These are phyloP conservation scores for Drosophila birchii DNA, from an alignment of 2,888 invertebrate genomes.

Conservation along the genomic window DNA sequence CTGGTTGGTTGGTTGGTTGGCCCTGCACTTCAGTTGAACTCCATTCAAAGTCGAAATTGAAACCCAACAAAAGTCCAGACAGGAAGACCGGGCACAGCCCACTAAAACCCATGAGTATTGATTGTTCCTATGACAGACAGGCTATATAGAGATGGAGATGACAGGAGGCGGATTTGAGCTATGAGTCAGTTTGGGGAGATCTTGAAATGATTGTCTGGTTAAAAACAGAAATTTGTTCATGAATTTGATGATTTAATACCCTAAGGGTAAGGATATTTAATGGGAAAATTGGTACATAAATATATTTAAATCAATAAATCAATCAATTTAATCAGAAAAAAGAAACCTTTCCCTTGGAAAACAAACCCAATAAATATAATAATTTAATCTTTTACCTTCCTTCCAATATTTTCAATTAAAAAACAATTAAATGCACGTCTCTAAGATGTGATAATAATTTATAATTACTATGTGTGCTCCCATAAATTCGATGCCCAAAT, in stretches of 20 bases:
- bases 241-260: background rate
- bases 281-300: background rate
- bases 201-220: background rate
- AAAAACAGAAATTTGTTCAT: slow-evolving; percentile 3
- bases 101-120: slow-evolving; percentile 16
- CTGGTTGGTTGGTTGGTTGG: background rate
- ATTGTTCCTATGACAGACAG: slow-evolving; percentile 38
- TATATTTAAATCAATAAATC: background rate
- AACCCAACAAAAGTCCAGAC: slow-evolving; percentile 22
- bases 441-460: slow-evolving; percentile 20
- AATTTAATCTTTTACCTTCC: background rate
- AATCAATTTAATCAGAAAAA: background rate
- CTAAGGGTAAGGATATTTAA: background rate
- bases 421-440: background rate
- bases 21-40: slow-evolving; percentile 14
- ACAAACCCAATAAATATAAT: background rate
- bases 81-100: slow-evolving; percentile 24
- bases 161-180: slow-evolving; percentile 35
- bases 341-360: background rate
- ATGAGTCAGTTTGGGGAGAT: background rate
- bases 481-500: slow-evolving; percentile 13
- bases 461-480: background rate
- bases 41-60: slow-evolving; percentile 15
- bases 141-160: slow-evolving; percentile 12
- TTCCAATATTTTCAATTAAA: slow-evolving; percentile 6